Evolutionary conservation across 2,888 invertebrate species (phyloP), one percentile per base, ranked within the genome.

Genomic region (Melanotus villosus): DNA sequence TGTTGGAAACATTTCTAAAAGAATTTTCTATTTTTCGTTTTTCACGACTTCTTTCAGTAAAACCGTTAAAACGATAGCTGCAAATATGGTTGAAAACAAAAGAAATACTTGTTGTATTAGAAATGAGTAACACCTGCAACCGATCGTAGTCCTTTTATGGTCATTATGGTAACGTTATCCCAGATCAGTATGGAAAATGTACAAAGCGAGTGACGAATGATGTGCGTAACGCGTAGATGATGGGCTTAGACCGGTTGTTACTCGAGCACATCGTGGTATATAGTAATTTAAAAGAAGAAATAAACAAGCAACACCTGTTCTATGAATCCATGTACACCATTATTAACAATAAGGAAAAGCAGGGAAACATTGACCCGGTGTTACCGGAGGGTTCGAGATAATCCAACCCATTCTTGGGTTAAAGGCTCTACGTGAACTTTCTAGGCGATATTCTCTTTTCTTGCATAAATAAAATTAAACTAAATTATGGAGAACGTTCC

Each of bases 281-380:
- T 23, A 23, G 18, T 23, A 7, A 16, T 18, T 21, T 47, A 21
- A 16, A 50, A 26, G 10, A 50, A 50, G 45, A 65, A 58, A 58
- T 58, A 58, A 65, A 65, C 57, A 36, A 50, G 65, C 65, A 47
- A 58, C 65, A 65, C 65, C 65, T 65, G 65, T 65, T 65, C 14
- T 34, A 32, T 56, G 41, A 41, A 14, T 59, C 16, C 32, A 45
- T 14, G 23, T 19, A 38, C 52, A 41, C 38, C 57, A 45, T 21
- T 47, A 47, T 45, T 65, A 65, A 64, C 64, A 64, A 64, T 56
- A 32, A 64, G 64, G 64, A 64, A 63, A 64, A 64, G 41, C 47
- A 50, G 57, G 41, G 41, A 68, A 68, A 68, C 68, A 30, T 68
- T 68, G 68, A 68, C 68, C 68, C 59, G 36, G 14, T 21, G 16